Base-by-base conservation (phyloP, 1,140 invertebrate genomes). In the Liolophura sinensis region DNA sequence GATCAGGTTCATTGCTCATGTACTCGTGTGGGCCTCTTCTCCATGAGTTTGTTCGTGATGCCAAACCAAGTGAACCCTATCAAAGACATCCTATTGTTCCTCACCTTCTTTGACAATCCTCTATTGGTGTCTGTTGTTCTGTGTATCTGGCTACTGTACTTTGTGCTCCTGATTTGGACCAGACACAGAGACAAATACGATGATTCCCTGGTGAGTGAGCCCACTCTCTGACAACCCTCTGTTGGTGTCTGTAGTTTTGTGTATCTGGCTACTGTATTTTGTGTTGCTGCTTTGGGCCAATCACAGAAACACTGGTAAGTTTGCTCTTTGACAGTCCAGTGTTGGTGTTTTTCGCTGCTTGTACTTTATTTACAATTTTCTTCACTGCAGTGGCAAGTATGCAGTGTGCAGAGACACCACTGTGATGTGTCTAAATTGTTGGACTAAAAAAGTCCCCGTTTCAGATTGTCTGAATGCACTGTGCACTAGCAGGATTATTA, bases 61-160 rank as follows among this genome's bases (percentile, higher is more conserved):
- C 75, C 75, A 22, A 76, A 75, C 58, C 47, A 68, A 14, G 56
- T 77, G 0, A 62, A 74, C 40, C 74, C 73, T n/a, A 60, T 79
- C 25, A n/a, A 14, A 1, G 75, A 79, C 64, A 68, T 64, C 0
- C 50, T 24, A 1, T 57, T 77, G 9, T 76, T 75, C 59, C 49
- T 71, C 48, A 69, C 69, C 20, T 76, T 79, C 62, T 79, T 79
- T 69, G 70, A 72, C 20, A 79, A 79, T 54, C 77, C 77, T 11
- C 69, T 76, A 4, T 64, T 79, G 9, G 70, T 79, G 1, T 59
- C 61, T 7, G 48, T 67, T 3, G 72, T 77, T 0, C 31, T 77
- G n/a, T 22, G 72, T 6, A 60, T 76, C 1, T 79, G 77, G 77
- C 22, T 72, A 1, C 24, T 75, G 16, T 79, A 77, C 63, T 69